Evolutionary conservation across 2,113 vertebrate species (phyloP), one percentile per base, ranked within the genome.

Genomic region (Pachyramphus minor): DNA sequence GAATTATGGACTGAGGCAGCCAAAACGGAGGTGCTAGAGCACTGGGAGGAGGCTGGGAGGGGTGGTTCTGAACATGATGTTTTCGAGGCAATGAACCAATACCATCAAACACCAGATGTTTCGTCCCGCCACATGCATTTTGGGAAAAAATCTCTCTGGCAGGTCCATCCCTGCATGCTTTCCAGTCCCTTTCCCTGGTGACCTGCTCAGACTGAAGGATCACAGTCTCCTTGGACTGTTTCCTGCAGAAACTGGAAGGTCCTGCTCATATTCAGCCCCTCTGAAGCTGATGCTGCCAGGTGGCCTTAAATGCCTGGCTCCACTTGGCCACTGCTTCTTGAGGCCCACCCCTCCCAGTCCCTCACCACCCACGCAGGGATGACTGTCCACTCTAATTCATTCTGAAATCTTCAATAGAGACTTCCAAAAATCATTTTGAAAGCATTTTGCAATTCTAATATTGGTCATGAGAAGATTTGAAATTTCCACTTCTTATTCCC

Each of bases 1-100:
- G 22, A 56, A 12, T 33, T 0, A 12, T 0, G 2, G 52, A 6
- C 67, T 8, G 45, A 42, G 2, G 3, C 1, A 18, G 53, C 35
- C 3, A 0, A 27, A n/a, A 25, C 35, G 21, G 13, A 55, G 2
- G 45, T 6, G 45, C 59, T 15, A 1, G 8, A 58, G 50, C 20
- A 18, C 68, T 50, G 39, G 24, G 44, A 75, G 42, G 19, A 45
- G 50, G 27, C 47, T 30, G 12, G 6, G 21, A 5, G 5, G 5
- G 63, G 7, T 20, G 44, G 16, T 60, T 58, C 45, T 16, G 10
- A 35, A 7, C 12, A 1, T 0, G 0, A 9, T 2, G 53, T 50
- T 47, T 68, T 45, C 2, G 0, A n/a, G 53, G 35, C 73, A 33
- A 9, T 1, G 52, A n/a, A 6, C 37, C 69, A 12, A 2, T 4